Percentiles rank a stretch among this genome's conserved stretches.
Conservation (phyloP, 2,113 vertebrate genomes). For the Chlorocebus sabaeus region DNA sequence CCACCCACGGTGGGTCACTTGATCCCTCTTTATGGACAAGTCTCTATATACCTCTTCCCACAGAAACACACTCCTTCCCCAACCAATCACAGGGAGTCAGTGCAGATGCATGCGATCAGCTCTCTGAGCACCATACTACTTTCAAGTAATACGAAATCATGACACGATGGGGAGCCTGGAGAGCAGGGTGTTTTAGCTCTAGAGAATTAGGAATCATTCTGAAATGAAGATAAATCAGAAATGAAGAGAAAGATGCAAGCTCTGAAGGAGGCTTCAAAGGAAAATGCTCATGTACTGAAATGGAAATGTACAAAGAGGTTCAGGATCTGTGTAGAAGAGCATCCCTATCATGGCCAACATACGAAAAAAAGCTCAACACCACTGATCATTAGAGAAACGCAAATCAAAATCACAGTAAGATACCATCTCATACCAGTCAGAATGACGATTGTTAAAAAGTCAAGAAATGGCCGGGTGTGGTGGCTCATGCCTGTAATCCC, state of each 20-base stretch:
- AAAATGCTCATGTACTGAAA: accelerated
- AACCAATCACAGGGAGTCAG: not conserved
- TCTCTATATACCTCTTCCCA: not conserved
- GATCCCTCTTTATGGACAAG: not conserved
- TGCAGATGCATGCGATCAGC: not conserved
- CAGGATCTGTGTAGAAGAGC: accelerated
- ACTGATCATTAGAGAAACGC: too few relatives aligned
- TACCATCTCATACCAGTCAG: too few relatives aligned
- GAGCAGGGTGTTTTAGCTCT: not conserved
- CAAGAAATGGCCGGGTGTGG: too few relatives aligned
- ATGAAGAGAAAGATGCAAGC: not conserved
- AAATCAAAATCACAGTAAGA: too few relatives aligned
- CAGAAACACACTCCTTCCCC: not conserved
- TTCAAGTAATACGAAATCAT: not conserved
- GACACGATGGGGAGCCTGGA: too few relatives aligned
- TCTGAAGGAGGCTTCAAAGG: not conserved
- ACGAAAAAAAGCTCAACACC: too few relatives aligned
- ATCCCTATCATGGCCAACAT: too few relatives aligned
- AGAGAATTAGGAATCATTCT: not conserved
- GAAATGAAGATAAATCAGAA: not conserved
- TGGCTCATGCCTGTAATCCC: too few relatives aligned
- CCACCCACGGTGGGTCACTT: not conserved
- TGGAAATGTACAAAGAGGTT: accelerated
- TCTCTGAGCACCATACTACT: not conserved
- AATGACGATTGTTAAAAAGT: too few relatives aligned